Base-by-base conservation (phyloP, 2,888 invertebrate genomes). In the Holacanthella duospinosa region DNA sequence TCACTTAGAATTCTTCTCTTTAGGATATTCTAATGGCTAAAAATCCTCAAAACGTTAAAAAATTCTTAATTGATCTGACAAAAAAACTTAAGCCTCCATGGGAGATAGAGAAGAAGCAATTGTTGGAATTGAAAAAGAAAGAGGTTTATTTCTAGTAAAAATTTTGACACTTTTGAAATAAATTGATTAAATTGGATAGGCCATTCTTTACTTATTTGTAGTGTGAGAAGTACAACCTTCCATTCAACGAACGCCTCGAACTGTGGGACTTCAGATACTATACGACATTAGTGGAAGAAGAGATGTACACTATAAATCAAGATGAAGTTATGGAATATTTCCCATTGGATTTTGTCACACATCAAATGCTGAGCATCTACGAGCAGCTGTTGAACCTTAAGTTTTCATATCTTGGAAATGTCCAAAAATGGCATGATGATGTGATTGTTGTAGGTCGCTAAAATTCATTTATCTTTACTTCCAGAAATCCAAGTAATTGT, bases 21-120 rank as follows among this genome's bases (percentile, higher is more conserved):
- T n/a, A 78, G 27, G 79, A 80, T 65, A 76, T 79, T 74, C 72
- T 78, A 24, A 80, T 80, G 80, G 79, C 80, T 1, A 79, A 80
- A 67, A 75, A 74, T 58, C 76, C 78, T 2, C 76, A 77, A 55
- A 75, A 65, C 53, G 80, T 80, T 2, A 65, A 71, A 2, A 71
- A 73, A 19, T 80, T 80, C 71, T 74, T 80, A 26, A 65, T 67
- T 9, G 77, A 78, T 44, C 73, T 80, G 43, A 73, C 75, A 12
- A 68, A 68, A 2, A 79, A 79, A 65, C 72, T 80, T 29, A 74
- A 76, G 63, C 77, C 77, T 2, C 72, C 80, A 27, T 77, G 78
- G 73, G 68, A 76, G 6, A 72, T 76, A 53, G 80, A 80, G 68
- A 72, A 76, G 61, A 66, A 75, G 56, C 69, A 74, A 19, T 76